Base-by-base conservation (phyloP, 2,888 invertebrate genomes). In the Cloeon dipterum region DNA sequence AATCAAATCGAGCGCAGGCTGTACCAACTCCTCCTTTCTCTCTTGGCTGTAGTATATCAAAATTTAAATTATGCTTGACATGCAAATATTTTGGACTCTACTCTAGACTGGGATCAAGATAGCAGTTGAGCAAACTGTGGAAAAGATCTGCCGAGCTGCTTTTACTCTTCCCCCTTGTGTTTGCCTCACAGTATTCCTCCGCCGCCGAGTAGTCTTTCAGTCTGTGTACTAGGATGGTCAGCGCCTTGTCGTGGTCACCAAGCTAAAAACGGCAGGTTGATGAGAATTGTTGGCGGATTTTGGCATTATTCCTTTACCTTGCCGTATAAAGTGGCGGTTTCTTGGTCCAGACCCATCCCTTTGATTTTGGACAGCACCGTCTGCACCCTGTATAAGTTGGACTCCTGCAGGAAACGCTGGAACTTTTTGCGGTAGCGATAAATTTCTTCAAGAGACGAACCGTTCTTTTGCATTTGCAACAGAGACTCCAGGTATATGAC, bases 251-350 rank as follows among this genome's bases (percentile, higher is more conserved):
- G 45, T 65, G 63, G 43, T 63, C 60, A 41, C 59, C 62, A 36
- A 62, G 47, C 62, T 63, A 47, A 18, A 42, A 43, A 25, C 37
- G 43, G 43, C 18, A 25, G n/a, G n/a, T n/a, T n/a, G n/a, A n/a
- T n/a, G n/a, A n/a, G n/a, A n/a, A n/a, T n/a, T n/a, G n/a, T n/a
- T n/a, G n/a, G n/a, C n/a, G n/a, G n/a, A n/a, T n/a, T n/a, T n/a
- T n/a, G n/a, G n/a, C n/a, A n/a, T n/a, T n/a, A n/a, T n/a, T n/a
- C n/a, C n/a, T n/a, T n/a, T 46, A 62, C 61, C 54, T 62, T 62
- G 40, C 62, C 62, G 50, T 62, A 58, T 2, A 63, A 47, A 46
- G 62, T 59, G n/a, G 62, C 61, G 44, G 55, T 53, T 47, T 63
- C 63, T 16, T 56, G 50, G 46, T 59, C 50, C 42, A 62, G 49